Base-by-base conservation (phyloP, 1,140 invertebrate genomes). In the Psilanteris sp. region DNA sequence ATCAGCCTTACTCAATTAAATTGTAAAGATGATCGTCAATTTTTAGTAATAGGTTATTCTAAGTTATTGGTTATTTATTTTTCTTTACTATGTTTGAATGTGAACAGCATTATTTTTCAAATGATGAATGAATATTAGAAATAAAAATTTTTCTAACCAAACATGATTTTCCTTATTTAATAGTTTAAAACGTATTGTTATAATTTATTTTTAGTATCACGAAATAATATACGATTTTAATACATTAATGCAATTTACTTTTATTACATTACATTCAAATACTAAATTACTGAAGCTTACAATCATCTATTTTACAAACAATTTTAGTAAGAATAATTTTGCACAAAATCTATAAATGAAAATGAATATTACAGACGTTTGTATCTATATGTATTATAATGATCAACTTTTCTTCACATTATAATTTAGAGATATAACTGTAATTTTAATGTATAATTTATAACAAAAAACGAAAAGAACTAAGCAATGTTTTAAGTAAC, bases 1-100 rank as follows among this genome's bases (percentile, higher is more conserved):
- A 70, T 70, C 44, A 70, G 34, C 36, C 52, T 57, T 68, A 57
- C 43, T 68, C 39, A 46, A 54, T 55, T 11, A 37, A 37, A 67
- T 4, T 55, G 50, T 55, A 31, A 67, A 67, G 50, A 67, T 67
- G 62, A 48, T 66, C 27, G 41, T 67, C 31, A 55, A 18, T 54
- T 67, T 50, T 66, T 52, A 54, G 48, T 54, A 44, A 66, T 66
- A 26, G 9, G 36, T 22, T 15, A 16, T 39, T 4, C 7, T 48
- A 32, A 16, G 5, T 24, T 20, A 20, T 4, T 27, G 9, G 6
- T n/a, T 54, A 50, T 43, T 41, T 50, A 29, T 16, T 39, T 31
- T 24, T 27, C 15, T 7, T 27, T 46, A 18, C 5, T 29, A 6
- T 4, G 4, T 32, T 44, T 10, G n/a, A n/a, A n/a, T 39, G 29